A percentile compares a stretch with the other conserved stretches of the same genome.
phyloP scores from a whole-genome alignment of 1,140 invertebrate species.

The Adoxophyes honmai region DNA sequence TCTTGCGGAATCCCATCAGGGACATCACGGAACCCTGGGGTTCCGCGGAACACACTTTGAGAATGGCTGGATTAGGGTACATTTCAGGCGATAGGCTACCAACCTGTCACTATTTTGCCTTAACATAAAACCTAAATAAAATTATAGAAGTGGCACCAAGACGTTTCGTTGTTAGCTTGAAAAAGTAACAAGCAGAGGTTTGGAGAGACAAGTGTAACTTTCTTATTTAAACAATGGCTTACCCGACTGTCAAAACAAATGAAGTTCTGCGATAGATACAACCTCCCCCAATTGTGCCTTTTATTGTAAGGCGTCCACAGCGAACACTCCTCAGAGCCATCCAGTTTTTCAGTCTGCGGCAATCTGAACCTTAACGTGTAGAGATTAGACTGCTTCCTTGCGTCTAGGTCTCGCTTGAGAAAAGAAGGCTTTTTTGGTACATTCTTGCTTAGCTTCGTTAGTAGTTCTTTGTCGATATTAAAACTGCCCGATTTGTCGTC shows the following conservation, averaged over 20 bases:
- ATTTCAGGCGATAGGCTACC: too few species aligned
- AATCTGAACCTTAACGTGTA: constrained; percentile 92
- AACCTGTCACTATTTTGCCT: too few species aligned
- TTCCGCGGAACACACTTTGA: too few species aligned
- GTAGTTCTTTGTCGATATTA: constrained; percentile 89
- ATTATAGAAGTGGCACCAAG: too few species aligned
- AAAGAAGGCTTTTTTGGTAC: constrained; percentile 92
- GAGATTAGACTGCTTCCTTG: constrained; percentile 92
- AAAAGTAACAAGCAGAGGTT: too few species aligned
- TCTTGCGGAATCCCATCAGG: too few species aligned
- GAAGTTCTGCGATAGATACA: constrained; percentile 96
- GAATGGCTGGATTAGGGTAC: too few species aligned
- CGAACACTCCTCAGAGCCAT: constrained; percentile 93
- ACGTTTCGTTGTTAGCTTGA: too few species aligned
- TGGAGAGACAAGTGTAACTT: too few species aligned
- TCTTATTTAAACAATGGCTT: constrained; percentile 52
- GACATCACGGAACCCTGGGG: too few species aligned
- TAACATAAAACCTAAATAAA: too few species aligned
- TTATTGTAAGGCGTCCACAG: constrained; percentile 98
- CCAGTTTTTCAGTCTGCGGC: constrained; percentile 92
- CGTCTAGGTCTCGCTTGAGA: constrained; percentile 96
- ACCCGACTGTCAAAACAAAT: constrained; percentile 97
- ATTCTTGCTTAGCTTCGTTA: constrained; percentile 90
- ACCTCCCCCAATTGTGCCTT: constrained; percentile 90
- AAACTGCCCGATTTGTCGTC: constrained; percentile 89